phyloP scores from a whole-genome alignment of 2,888 invertebrate genomes.

The Eudasyphora cyanicolor region DNA sequence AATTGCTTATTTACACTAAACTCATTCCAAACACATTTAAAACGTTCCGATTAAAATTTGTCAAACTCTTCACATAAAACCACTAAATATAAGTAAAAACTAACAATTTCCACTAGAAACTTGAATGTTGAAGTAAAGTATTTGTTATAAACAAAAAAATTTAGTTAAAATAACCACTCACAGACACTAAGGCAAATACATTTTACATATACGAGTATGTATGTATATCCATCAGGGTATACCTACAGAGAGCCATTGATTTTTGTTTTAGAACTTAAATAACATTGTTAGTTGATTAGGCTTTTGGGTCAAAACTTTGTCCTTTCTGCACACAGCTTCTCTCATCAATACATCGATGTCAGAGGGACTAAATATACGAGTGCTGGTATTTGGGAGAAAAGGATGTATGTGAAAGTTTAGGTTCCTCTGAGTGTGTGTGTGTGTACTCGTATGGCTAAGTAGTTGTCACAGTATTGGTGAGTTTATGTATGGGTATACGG shows the following conservation, averaged over 20 bases:
- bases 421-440: not conserved
- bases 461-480: not conserved
- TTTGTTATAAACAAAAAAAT: not conserved
- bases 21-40: too few species aligned
- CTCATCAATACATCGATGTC: constrained; percentile 72
- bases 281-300: constrained; percentile 76
- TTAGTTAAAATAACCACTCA: constrained; percentile 1
- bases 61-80: not conserved
- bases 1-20: too few species aligned
- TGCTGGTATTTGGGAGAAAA: not conserved
- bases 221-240: not conserved
- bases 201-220: not conserved
- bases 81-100: constrained; percentile 24
- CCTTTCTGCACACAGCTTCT: constrained; percentile 74
- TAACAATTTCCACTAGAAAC: not conserved
- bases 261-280: constrained; percentile 33
- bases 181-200: not conserved
- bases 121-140: constrained; percentile 20
- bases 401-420: not conserved
- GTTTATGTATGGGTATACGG: not conserved
- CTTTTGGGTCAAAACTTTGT: constrained; percentile 76
- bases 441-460: not conserved
- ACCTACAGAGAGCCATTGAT: constrained; percentile 1
- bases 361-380: too few species aligned
- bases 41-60: not conserved